Evolutionary conservation across 2,888 invertebrate species (phyloP).

Genomic region (Ichneumoninae sp.): DNA sequence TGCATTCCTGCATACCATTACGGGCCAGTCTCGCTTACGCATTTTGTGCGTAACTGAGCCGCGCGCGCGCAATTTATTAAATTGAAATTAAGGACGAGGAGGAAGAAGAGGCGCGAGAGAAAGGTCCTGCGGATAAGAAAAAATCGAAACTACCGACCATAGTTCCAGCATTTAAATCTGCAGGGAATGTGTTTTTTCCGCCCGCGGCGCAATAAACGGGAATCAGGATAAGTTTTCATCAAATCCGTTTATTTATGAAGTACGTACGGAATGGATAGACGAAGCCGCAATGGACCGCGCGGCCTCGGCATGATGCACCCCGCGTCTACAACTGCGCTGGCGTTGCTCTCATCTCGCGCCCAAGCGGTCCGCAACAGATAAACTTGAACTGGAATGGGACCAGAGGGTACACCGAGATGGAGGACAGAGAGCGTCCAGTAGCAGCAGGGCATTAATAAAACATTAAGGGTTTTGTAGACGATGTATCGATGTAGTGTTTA

Average conservation of each 20-base stretch:
- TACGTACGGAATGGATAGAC: neutral
- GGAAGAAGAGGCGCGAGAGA: neutral
- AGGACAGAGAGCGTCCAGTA: slow-evolving; percentile 62
- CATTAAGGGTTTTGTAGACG: slow-evolving; percentile 84
- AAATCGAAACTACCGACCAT: neutral
- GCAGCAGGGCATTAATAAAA: slow-evolving; percentile 84
- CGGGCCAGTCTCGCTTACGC: slow-evolving; percentile 76
- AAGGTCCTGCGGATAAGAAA: neutral
- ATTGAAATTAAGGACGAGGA: slow-evolving; percentile 23
- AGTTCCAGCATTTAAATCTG: neutral
- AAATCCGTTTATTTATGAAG: neutral
- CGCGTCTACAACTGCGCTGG: neutral
- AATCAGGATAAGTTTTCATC: neutral
- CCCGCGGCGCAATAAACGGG: neutral
- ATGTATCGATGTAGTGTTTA: slow-evolving; percentile 85
- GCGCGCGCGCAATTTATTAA: slow-evolving; percentile 50
- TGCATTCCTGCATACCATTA: slow-evolving; percentile 84
- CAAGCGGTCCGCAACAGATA: slow-evolving; percentile 11
- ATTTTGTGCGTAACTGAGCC: slow-evolving; percentile 75
- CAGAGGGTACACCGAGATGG: slow-evolving; percentile 50
- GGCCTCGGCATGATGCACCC: neutral
- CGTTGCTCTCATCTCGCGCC: slow-evolving; percentile 19
- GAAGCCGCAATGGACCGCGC: neutral
- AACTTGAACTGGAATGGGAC: slow-evolving; percentile 33
- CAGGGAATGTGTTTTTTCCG: neutral